A percentile compares a stretch with the other conserved stretches of the same genome.
These are phyloP conservation scores for Vanessa cardui DNA, from an alignment of 2,888 invertebrate genomes.

Conservation along the genomic window DNA sequence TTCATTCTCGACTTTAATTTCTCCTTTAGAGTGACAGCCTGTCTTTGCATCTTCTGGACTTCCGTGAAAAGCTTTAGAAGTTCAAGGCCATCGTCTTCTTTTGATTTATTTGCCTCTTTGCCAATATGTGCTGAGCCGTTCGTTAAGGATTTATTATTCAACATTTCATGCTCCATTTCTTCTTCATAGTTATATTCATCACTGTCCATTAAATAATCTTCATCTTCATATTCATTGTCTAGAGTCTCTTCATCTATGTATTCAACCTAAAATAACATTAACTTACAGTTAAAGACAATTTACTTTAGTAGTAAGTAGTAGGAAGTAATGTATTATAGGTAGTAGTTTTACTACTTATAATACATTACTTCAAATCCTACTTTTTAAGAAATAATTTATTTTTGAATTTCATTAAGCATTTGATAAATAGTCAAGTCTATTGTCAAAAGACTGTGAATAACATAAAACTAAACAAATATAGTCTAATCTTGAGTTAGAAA, in stretches of 20 bases:
- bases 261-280: conserved; percentile 61
- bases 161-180: conserved; percentile 10
- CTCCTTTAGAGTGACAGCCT: conserved; percentile 62
- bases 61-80: conserved; percentile 69
- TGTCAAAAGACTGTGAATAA: no score
- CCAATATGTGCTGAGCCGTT: conserved; percentile 32
- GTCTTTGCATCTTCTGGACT: conserved; percentile 71
- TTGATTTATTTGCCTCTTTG: conserved; percentile 13
- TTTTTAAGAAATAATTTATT: no score
- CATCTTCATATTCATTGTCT: conserved; percentile 63
- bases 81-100: conserved; percentile 52
- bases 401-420: no score
- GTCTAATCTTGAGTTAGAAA: no score
- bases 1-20: conserved; percentile 68
- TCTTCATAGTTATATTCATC: conserved; percentile 36
- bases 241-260: conserved; percentile 76
- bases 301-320: no score
- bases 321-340: no score
- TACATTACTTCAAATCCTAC: no score
- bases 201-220: conserved; percentile 55
- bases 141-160: conserved; percentile 31
- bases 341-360: no score
- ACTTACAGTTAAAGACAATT: no score
- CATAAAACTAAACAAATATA: neutral
- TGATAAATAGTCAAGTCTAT: no score